phyloP scores from a whole-genome alignment of 2,888 invertebrate genomes.

The Pseudococcus jackbeardsleyi region DNA sequence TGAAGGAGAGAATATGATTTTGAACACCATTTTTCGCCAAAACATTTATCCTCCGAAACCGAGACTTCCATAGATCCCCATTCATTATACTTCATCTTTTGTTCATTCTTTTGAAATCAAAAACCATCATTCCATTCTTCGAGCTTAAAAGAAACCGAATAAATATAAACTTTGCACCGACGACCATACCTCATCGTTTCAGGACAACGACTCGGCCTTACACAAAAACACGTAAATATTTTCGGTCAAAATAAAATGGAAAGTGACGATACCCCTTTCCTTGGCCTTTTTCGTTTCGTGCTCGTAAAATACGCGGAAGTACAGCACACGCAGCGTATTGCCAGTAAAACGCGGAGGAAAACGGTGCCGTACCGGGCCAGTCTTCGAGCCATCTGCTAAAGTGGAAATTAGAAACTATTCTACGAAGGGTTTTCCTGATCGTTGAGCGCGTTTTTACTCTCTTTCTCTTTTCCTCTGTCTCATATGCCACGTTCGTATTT shows the following conservation, averaged over 20 bases:
- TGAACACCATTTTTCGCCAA: too few species aligned
- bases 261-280: background rate
- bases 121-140: too few species aligned
- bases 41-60: too few species aligned
- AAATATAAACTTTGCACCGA: too few species aligned
- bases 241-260: background rate
- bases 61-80: too few species aligned
- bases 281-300: background rate
- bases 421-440: background rate
- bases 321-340: background rate
- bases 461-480: background rate
- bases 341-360: background rate
- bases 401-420: conserved; percentile 23
- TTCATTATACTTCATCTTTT: too few species aligned
- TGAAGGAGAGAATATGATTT: too few species aligned
- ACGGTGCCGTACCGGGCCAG: background rate
- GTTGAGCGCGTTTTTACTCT: background rate
- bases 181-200: too few species aligned
- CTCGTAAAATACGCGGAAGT: background rate
- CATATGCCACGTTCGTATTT: background rate
- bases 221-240: too few species aligned
- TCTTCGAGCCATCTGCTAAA: conserved; percentile 9
- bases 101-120: too few species aligned
- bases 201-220: too few species aligned
- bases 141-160: too few species aligned